Percentiles rank a stretch among this genome's conserved stretches.
Evolutionary conservation across 2,113 vertebrate species (phyloP).

Genomic region (Cyprinodon brontotheroides): DNA sequence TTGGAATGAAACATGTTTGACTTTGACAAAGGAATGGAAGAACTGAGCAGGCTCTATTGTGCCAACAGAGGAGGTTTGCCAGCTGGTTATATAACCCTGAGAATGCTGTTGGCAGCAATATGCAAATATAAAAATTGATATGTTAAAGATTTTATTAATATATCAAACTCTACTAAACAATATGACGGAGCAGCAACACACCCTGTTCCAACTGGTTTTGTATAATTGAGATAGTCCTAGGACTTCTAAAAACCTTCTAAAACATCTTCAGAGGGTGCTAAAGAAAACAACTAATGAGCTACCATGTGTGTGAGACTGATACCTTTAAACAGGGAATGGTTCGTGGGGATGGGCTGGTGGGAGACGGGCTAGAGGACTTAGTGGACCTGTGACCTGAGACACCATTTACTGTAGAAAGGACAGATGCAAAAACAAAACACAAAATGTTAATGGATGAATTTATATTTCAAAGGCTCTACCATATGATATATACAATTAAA

Average conservation of each 20-base stretch:
- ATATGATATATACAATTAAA: not conserved
- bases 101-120: slow-evolving; percentile 27
- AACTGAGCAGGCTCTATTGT: not conserved
- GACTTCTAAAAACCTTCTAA: not conserved
- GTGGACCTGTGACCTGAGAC: slow-evolving; percentile 89
- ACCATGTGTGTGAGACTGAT: slow-evolving; percentile 38
- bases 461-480: not conserved
- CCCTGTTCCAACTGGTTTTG: no score
- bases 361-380: slow-evolving; percentile 94
- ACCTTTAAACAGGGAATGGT: slow-evolving; percentile 88
- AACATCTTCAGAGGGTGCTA: no score
- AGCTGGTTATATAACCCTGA: slow-evolving; percentile 36
- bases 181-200: slow-evolving; percentile 8
- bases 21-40: slow-evolving; percentile 14
- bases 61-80: slow-evolving; percentile 24
- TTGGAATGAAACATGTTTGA: slow-evolving; percentile 22
- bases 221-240: no score
- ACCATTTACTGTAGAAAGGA: slow-evolving; percentile 86
- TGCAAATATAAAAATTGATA: slow-evolving; percentile 30
- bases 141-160: slow-evolving; percentile 49
- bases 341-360: slow-evolving; percentile 85
- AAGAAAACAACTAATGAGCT: no score
- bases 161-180: slow-evolving; percentile 17
- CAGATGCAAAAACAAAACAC: not conserved
- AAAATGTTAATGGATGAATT: not conserved